A percentile compares a stretch with the other conserved stretches of the same genome.
Conservation (phyloP, 2,888 invertebrate species). For the Protonemura montana region DNA sequence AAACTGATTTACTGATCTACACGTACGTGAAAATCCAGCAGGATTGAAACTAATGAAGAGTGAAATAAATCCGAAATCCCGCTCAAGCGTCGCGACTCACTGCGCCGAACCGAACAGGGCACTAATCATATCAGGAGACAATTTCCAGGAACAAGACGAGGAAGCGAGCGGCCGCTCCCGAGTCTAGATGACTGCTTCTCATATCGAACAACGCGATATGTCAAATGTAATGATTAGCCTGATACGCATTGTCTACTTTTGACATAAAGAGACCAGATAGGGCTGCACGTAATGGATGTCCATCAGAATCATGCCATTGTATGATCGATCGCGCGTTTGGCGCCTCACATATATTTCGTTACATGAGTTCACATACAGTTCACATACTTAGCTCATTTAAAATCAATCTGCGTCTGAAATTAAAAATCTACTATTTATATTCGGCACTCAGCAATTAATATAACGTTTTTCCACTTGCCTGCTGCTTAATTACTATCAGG, state of each 20-base stretch:
- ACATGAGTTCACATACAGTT: neutral
- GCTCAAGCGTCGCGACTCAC: neutral
- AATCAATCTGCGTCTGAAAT: neutral
- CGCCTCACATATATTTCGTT: neutral
- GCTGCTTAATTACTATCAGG: neutral
- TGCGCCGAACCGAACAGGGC: neutral
- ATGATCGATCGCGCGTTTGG: neutral
- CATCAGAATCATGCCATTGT: neutral
- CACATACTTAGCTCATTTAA: neutral
- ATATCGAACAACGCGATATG: neutral
- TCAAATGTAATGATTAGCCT: constrained; percentile 12
- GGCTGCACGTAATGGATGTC: neutral
- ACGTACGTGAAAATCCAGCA: neutral
- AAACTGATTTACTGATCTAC: neutral
- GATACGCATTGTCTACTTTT: constrained; percentile 12
- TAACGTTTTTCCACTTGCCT: neutral
- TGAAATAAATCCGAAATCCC: neutral
- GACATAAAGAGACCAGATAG: neutral
- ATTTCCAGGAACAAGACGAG: neutral
- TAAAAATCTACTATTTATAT: neutral
- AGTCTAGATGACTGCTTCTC: neutral
- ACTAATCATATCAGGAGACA: neutral
- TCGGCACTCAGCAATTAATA: neutral
- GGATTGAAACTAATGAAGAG: neutral
- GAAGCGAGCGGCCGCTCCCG: neutral